Base-by-base conservation (phyloP, 2,797 vertebrate genomes). In the Liparis tanakae region DNA sequence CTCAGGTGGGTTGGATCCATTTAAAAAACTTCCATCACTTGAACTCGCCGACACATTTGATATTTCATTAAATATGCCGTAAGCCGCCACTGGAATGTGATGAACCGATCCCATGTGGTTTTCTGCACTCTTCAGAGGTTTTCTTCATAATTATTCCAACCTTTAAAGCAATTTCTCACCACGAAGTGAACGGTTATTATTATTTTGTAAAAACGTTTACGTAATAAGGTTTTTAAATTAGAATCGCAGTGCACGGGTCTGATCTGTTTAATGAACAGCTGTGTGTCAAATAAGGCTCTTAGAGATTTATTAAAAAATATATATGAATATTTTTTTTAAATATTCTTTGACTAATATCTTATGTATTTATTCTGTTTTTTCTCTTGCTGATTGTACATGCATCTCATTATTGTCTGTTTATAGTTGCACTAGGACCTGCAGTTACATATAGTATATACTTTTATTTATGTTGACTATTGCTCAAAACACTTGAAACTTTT, bases 1-100 rank as follows among this genome's bases (percentile, higher is more conserved):
- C 69, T 78, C 80, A 86, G 62, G 54, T 85, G 76, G 70, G 80
- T 50, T 57, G 76, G 55, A 58, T 72, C 68, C 68, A 76, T 90
- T 82, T 80, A 72, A 80, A 72, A 84, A 82, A 59, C 64, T 60
- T 55, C 62, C 46, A 50, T 58, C 59, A 62, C 64, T 87, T 85
- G 72, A 87, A 76, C 70, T 76, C 48, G 15, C 71, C 71, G 75
- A 73, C 67, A 71, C 60, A 61, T 82, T 81, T 85, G 75, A 84
- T 88, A 82, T 90, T 86, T 92, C 73, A 92, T 90, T 81, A 80
- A 80, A 73, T 20, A 37, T 55, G 78, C 79, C 74, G 74, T 84
- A 69, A 69, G 71, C 68, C 55, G 76, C 69, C 34, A 5, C 67
- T 37, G 67, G 46, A 67, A 88, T 80, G 60, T 56, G 55, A 88